Conservation (phyloP, 2,113 vertebrate species). For the Eidolon helvum region DNA sequence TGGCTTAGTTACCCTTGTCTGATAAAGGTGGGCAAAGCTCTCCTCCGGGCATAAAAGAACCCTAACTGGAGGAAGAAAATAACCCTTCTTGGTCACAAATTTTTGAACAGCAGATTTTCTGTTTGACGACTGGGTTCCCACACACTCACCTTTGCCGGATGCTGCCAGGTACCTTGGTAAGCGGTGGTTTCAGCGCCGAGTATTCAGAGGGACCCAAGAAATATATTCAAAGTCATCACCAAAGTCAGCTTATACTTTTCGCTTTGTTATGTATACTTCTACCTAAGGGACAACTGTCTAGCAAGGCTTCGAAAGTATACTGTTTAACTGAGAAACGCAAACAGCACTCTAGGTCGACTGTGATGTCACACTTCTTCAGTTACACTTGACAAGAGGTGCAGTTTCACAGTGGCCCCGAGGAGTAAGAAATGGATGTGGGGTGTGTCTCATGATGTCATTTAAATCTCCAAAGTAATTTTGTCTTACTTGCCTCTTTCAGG, state of each 20-base stretch:
- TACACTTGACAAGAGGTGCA: background rate
- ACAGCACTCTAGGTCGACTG: background rate
- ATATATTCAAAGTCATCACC: background rate
- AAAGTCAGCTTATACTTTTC: background rate
- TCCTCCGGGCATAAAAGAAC: background rate
- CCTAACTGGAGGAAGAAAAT: background rate
- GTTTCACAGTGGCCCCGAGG: accelerated
- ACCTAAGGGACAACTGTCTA: background rate
- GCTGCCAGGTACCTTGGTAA: slow-evolving; percentile 73
- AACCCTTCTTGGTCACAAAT: background rate
- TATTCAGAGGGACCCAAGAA: background rate
- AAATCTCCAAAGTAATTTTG: slow-evolving; percentile 77
- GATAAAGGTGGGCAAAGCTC: background rate
- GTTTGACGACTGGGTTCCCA: background rate
- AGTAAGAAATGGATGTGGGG: slow-evolving; percentile 17
- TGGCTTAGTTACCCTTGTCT: background rate
- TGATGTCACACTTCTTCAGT: background rate
- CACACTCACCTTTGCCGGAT: slow-evolving; percentile 38
- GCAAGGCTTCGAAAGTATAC: background rate
- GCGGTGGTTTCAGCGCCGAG: slow-evolving; percentile 42
- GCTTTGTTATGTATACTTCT: background rate
- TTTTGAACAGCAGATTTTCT: background rate
- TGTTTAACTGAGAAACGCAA: background rate
- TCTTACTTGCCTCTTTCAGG: slow-evolving; percentile 87
- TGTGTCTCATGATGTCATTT: background rate